Evolutionary conservation across 2,113 vertebrate genomes (phyloP).

Genomic region (Xiphophorus maculatus): DNA sequence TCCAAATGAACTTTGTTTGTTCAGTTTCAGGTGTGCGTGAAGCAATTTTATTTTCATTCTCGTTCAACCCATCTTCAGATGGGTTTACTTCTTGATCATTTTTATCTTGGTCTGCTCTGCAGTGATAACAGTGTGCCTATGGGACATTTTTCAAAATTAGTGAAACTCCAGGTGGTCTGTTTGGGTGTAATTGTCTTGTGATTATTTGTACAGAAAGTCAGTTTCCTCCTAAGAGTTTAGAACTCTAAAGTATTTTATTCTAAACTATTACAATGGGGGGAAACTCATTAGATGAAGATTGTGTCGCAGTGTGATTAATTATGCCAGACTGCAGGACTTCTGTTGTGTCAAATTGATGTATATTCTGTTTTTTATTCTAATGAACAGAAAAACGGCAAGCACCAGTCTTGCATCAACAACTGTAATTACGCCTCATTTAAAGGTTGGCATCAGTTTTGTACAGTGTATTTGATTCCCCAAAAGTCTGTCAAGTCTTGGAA

Average conservation of each 20-base stretch:
- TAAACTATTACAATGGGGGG: constrained; percentile 70
- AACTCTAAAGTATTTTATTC: constrained; percentile 59
- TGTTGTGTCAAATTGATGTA: constrained; percentile 80
- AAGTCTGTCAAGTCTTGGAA: constrained; percentile 27
- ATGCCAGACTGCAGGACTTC: constrained; percentile 73
- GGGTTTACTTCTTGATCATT: too few species aligned
- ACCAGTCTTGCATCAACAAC: constrained; percentile 58
- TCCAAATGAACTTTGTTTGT: too few species aligned
- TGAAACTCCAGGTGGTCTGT: background rate
- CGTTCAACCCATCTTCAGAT: too few species aligned
- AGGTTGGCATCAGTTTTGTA: constrained; percentile 43
- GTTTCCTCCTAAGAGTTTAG: constrained; percentile 46
- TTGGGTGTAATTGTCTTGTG: background rate
- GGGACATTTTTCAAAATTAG: too few species aligned
- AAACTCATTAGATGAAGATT: constrained; percentile 74
- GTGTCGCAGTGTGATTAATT: constrained; percentile 78
- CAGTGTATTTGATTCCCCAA: constrained; percentile 36
- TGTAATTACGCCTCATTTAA: constrained; percentile 61
- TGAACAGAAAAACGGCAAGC: constrained; percentile 70
- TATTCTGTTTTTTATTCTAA: constrained; percentile 74
- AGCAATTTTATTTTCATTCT: too few species aligned
- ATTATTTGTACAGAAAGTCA: constrained; percentile 11
- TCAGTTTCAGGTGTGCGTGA: too few species aligned
- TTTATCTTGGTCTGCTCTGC: too few species aligned
- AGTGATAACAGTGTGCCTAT: too few species aligned